phyloP scores from a whole-genome alignment of 2,888 invertebrate genomes.

The Thereva unica region DNA sequence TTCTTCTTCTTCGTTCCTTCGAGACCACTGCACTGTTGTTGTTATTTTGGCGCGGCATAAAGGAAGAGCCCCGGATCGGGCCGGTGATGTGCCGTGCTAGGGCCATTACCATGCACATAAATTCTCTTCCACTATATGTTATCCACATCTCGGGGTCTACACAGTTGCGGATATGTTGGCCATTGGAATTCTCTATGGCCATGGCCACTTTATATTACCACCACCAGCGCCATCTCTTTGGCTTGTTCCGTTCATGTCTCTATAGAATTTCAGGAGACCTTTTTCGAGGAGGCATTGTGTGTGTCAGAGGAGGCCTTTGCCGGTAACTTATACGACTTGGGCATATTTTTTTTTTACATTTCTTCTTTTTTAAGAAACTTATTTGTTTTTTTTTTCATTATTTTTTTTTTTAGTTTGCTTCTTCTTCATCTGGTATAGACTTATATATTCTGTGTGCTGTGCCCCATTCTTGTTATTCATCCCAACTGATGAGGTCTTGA shows the following conservation, averaged over 20 bases:
- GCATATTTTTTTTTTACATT: conserved; percentile 24
- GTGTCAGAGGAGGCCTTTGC: conserved; percentile 31
- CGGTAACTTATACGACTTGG: conserved; percentile 32
- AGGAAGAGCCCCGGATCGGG: conserved; percentile 12
- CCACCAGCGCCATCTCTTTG: conserved; percentile 31
- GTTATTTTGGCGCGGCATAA: conserved; percentile 11
- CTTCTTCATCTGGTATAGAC: conserved; percentile 8
- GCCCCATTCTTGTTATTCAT: conserved; percentile 39
- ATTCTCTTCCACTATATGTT: conserved; percentile 36
- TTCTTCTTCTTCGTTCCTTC: conserved; percentile 17
- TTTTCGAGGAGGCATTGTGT: conserved; percentile 30
- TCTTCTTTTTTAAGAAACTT: conserved; percentile 21
- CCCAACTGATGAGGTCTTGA: conserved; percentile 42
- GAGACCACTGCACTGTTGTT: neutral
- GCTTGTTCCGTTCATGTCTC: conserved; percentile 35
- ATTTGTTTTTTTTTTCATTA: conserved; percentile 5
- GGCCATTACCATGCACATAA: conserved; percentile 39
- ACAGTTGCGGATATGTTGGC: conserved; percentile 26
- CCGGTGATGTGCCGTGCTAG: conserved; percentile 29
- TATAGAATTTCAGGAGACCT: conserved; percentile 38
- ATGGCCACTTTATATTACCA: conserved; percentile 33
- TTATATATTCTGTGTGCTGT: neutral
- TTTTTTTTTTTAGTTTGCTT: conserved; percentile 37
- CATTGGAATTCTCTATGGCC: conserved; percentile 23
- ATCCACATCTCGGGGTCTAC: conserved; percentile 30